Conservation (phyloP, 2,113 vertebrate genomes). For the Gavialis gangeticus region DNA sequence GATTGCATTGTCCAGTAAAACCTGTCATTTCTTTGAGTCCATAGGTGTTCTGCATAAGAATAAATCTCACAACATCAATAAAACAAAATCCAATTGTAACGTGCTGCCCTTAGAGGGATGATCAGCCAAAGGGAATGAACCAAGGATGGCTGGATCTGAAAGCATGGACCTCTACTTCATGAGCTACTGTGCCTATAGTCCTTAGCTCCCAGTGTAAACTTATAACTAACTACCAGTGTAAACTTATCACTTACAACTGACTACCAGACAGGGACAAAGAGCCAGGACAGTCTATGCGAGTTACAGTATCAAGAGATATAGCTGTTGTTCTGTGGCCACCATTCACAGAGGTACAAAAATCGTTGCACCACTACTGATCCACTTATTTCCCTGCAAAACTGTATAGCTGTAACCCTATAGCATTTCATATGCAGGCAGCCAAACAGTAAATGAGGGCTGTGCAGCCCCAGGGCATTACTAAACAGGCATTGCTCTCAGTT, state of each 20-base stretch:
- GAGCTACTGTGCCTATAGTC: not conserved
- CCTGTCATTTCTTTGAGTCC: not conserved
- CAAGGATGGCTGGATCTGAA: not conserved
- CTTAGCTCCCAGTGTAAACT: not conserved
- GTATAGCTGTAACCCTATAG: accelerated
- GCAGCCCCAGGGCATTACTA: not conserved
- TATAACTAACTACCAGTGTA: not conserved
- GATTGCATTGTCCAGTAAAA: not conserved
- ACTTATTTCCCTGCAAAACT: accelerated
- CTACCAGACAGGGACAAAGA: not conserved
- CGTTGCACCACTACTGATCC: not conserved
- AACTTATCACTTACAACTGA: conserved; percentile 8
- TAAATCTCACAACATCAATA: not conserved
- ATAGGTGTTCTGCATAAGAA: not conserved
- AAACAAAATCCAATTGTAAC: not conserved
- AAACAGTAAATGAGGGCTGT: conserved; percentile 20
- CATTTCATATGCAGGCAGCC: not conserved
- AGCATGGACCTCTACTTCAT: not conserved
- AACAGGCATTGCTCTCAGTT: not conserved
- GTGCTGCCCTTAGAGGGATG: not conserved
- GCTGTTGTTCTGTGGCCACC: not conserved
- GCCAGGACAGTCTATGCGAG: not conserved
- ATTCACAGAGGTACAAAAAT: not conserved
- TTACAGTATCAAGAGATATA: not conserved
- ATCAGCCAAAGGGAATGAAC: not conserved